These are phyloP conservation scores for Lacanobia oleracea DNA, from an alignment of 2,888 invertebrate genomes.

Conservation along the genomic window DNA sequence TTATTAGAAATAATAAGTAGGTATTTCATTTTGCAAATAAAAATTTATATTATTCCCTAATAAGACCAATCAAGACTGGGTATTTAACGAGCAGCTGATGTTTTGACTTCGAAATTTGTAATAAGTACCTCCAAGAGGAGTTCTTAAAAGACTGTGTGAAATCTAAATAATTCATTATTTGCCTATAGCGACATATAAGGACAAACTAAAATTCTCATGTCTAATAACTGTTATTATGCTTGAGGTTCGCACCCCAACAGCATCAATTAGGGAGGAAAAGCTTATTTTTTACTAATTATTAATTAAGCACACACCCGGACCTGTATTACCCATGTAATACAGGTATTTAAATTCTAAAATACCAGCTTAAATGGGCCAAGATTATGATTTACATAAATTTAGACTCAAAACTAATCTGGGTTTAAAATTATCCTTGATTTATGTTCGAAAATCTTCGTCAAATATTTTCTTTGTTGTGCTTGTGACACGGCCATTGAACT, in stretches of 20 bases:
- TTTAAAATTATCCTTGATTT: slow-evolving; percentile 32
- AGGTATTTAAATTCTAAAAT: neutral
- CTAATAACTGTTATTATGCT: neutral
- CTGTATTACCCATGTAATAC: neutral
- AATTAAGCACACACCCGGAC: neutral
- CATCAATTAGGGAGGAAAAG: neutral
- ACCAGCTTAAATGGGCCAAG: slow-evolving; percentile 1
- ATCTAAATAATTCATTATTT: neutral
- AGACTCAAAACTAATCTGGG: slow-evolving; percentile 17
- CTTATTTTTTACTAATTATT: neutral
- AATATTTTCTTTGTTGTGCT: slow-evolving; percentile 49
- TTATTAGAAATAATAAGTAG: too few relatives aligned
- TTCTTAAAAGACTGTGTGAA: neutral
- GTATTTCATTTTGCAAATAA: too few relatives aligned
- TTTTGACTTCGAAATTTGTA: too few relatives aligned
- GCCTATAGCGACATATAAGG: neutral
- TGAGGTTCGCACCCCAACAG: neutral
- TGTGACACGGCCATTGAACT: slow-evolving; percentile 66
- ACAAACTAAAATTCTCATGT: neutral
- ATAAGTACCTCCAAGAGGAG: too few relatives aligned
- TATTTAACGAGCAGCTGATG: neutral
- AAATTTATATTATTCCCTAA: too few relatives aligned
- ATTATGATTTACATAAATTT: slow-evolving; percentile 33
- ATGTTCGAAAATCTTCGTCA: slow-evolving; percentile 31
- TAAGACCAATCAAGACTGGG: too few relatives aligned